A percentile compares a stretch with the other conserved stretches of the same genome.
phyloP scores from a whole-genome alignment of 2,888 invertebrate genomes.

The Aphidoletes aphidimyza region DNA sequence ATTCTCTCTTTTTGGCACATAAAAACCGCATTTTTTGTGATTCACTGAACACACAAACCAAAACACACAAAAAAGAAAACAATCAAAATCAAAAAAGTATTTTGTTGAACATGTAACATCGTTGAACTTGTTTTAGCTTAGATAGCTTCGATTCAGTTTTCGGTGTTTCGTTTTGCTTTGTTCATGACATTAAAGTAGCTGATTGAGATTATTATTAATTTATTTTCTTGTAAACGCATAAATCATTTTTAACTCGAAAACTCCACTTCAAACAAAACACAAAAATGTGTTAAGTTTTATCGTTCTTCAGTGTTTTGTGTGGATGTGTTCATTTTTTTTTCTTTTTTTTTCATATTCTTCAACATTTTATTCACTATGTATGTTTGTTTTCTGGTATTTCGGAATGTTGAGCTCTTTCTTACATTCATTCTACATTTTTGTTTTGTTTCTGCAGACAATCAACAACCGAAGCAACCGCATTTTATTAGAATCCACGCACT shows the following conservation, averaged over 20 bases:
- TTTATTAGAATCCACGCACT: not conserved
- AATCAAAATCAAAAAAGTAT: too few species aligned
- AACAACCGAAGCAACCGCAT: not conserved
- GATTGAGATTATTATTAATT: slow-evolving; percentile 62
- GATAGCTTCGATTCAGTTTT: not conserved
- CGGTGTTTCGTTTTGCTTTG: not conserved
- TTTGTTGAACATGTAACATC: too few species aligned
- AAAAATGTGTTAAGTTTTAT: slow-evolving; percentile 25
- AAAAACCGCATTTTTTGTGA: too few species aligned
- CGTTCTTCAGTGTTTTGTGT: not conserved
- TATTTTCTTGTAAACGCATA: slow-evolving; percentile 66
- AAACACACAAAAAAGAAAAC: too few species aligned
- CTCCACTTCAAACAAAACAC: not conserved
- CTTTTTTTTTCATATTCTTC: too few species aligned
- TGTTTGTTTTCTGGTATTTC: not conserved
- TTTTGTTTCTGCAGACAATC: not conserved
- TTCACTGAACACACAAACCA: too few species aligned
- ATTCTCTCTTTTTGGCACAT: too few species aligned
- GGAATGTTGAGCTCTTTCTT: slow-evolving; percentile 7
- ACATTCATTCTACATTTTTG: not conserved
- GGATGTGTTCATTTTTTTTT: not conserved
- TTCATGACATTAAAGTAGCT: slow-evolving; percentile 61
- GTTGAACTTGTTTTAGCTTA: too few species aligned
- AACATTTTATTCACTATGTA: not conserved
- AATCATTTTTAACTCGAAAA: slow-evolving; percentile 61